Percentiles rank a stretch among this genome's conserved stretches.
These are phyloP conservation scores for Spatula clypeata DNA, from an alignment of 2,797 vertebrate genomes.

Conservation along the genomic window DNA sequence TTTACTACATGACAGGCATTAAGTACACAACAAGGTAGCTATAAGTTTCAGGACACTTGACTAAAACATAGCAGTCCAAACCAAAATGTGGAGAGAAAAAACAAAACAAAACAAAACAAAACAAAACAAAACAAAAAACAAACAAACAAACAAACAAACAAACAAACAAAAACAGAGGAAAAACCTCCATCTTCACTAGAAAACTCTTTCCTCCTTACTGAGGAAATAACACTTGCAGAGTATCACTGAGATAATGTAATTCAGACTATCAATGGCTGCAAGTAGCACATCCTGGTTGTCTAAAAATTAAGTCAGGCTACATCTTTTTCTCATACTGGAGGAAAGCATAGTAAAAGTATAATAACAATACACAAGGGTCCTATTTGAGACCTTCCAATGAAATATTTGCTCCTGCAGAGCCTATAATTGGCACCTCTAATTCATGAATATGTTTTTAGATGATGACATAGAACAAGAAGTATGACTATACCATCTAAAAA, in stretches of 20 bases:
- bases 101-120: background rate
- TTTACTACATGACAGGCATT: background rate
- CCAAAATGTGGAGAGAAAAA: rapidly evolving
- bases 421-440: background rate
- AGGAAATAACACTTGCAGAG: background rate
- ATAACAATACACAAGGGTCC: background rate
- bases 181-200: background rate
- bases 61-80: background rate
- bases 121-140: background rate
- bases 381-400: background rate
- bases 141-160: no score
- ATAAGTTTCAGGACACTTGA: background rate
- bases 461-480: background rate
- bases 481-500: background rate
- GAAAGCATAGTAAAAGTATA: background rate
- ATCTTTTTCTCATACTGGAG: background rate
- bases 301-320: background rate
- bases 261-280: background rate
- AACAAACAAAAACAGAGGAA: background rate
- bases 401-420: background rate
- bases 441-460: background rate
- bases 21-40: background rate
- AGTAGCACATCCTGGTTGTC: background rate
- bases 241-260: background rate
- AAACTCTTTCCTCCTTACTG: background rate